A percentile compares a stretch with the other conserved stretches of the same genome.
Conservation (phyloP, 2,888 invertebrate genomes). For the Thyatira batis region DNA sequence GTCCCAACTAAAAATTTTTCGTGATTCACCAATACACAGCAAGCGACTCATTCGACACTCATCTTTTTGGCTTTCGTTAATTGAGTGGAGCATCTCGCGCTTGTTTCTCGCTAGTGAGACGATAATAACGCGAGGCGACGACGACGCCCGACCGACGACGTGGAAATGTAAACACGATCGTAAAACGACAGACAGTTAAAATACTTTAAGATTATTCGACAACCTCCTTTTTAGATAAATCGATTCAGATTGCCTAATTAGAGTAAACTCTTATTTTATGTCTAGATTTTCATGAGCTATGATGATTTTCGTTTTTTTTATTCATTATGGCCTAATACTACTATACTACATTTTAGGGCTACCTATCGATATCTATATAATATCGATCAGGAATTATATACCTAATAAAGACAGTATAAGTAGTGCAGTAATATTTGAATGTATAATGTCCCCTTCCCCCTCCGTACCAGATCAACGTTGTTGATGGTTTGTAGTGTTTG, state of each 20-base stretch:
- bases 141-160: slow-evolving; percentile 10
- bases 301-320: too few species aligned
- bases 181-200: slow-evolving; percentile 34
- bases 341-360: too few species aligned
- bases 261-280: too few species aligned
- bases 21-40: too few species aligned
- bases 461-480: slow-evolving; percentile 37
- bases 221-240: background rate
- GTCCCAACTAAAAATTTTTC: too few species aligned
- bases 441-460: too few species aligned
- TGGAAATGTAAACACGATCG: slow-evolving; percentile 45
- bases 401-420: background rate
- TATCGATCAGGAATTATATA: too few species aligned
- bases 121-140: slow-evolving; percentile 24
- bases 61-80: slow-evolving; percentile 49
- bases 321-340: too few species aligned
- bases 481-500: slow-evolving; percentile 54
- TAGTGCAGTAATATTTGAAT: slow-evolving; percentile 29
- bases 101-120: slow-evolving; percentile 21
- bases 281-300: too few species aligned
- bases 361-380: too few species aligned
- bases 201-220: slow-evolving; percentile 13
- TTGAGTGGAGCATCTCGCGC: slow-evolving; percentile 46
- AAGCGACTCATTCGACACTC: slow-evolving; percentile 45
- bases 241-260: background rate